Base-by-base conservation (phyloP, 2,888 invertebrate species). In the Ophioninae sp. region DNA sequence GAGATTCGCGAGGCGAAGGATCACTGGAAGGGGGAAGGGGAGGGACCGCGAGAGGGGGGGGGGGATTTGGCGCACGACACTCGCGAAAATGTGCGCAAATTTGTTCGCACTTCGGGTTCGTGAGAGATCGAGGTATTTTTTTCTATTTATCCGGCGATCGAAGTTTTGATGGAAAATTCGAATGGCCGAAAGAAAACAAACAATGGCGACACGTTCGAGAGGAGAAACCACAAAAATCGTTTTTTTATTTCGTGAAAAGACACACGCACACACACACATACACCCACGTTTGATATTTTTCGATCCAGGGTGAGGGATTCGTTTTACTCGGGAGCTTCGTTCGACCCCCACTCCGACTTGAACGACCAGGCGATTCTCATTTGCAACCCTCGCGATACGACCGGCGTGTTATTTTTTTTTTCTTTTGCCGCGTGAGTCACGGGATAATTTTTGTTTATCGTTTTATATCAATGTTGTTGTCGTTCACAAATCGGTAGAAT, bases 291-390 rank as follows among this genome's bases (percentile, higher is more conserved):
- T 62, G 64, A 72, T 74, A 72, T 57, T 80, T 65, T 65, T 39
- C 80, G 81, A 65, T 75, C 74, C 30, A 50, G 78, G 81, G 81
- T 78, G 69, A 78, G 74, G 78, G 73, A 69, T 61, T 79, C 56
- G 67, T 50, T 81, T 70, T 17, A 61, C 76, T 84, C 84, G 77
- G 81, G 84, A 84, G 84, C 75, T 84, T 81, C 84, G 69, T 70
- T 57, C 62, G 21, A 21, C 64, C 75, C 62, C 73, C 67, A 65
- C 39, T 50, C 30, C 81, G 67, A 62, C 65, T 78, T 81, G 81
- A 79, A 73, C 77, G 59, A 62, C 79, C 62, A 75, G 67, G 65
- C 37, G 62, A 56, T 23, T 70, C 56, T 74, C 56, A 75, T 75
- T 81, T 79, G 57, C 75, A 81, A 75, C 78, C 78, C 84, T 78